Evolutionary conservation across 1,140 invertebrate species (phyloP).

Genomic region (Halictus rubicundus): DNA sequence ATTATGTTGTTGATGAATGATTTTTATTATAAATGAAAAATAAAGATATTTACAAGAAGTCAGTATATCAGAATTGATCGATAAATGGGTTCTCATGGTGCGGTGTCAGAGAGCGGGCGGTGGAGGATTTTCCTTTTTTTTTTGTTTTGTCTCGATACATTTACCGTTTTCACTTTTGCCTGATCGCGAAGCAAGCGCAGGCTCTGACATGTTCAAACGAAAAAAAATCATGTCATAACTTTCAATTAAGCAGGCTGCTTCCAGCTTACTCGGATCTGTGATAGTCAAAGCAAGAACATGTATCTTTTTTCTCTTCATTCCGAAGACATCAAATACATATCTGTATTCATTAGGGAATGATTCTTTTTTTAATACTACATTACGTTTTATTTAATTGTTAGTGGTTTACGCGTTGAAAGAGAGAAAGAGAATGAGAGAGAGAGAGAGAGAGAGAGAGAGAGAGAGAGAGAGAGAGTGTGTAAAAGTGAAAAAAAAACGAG

Average conservation of each 20-base stretch:
- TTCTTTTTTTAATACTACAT: constrained; percentile 58
- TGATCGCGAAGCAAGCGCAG: constrained; percentile 4
- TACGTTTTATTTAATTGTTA: constrained; percentile 43
- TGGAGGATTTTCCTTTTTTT: constrained; percentile 19
- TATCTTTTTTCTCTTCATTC: constrained; percentile 48
- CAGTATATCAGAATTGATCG: constrained; percentile 66
- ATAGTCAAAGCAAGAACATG: constrained; percentile 51
- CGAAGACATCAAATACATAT: constrained; percentile 50
- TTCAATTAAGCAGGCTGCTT: constrained; percentile 37
- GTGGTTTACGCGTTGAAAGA: constrained; percentile 20
- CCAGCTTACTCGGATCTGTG: constrained; percentile 46
- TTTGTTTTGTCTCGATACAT: constrained; percentile 10
- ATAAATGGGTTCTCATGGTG: constrained; percentile 38
- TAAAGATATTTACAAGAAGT: constrained; percentile 82
- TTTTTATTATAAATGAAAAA: constrained; percentile 82
- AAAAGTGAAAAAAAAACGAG: background rate
- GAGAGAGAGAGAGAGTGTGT: background rate
- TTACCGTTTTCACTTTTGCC: background rate
- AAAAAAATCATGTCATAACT: background rate
- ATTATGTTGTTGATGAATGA: constrained; percentile 82
- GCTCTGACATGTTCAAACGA: constrained; percentile 7
- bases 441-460: background rate
- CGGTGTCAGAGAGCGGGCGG: constrained; percentile 38
- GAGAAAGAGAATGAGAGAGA: constrained; percentile 4
- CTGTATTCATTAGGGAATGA: constrained; percentile 54